These are phyloP conservation scores for Heliconius hewitsoni DNA, from an alignment of 1,140 invertebrate genomes.

Conservation along the genomic window DNA sequence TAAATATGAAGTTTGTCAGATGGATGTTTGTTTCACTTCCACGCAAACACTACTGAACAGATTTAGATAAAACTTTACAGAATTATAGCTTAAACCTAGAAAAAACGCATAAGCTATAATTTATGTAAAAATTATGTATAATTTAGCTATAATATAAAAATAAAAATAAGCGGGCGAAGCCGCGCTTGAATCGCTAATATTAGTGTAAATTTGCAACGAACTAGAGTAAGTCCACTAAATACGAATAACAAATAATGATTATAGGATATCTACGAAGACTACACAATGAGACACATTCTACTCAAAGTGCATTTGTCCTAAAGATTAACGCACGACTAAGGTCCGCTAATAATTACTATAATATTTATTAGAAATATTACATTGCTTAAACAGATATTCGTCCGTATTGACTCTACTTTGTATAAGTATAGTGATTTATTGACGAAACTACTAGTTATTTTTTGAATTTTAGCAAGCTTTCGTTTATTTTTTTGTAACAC, in stretches of 20 bases:
- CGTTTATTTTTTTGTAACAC: background rate
- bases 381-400: constrained; percentile 1
- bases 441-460: background rate
- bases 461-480: background rate
- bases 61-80: too few relatives aligned
- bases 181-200: too few relatives aligned
- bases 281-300: constrained; percentile 44
- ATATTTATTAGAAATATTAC: constrained; percentile 4
- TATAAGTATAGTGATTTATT: background rate
- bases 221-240: constrained; percentile 39
- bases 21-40: too few relatives aligned
- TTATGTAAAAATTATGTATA: too few relatives aligned
- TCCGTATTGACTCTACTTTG: constrained; percentile 1
- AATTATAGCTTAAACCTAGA: too few relatives aligned
- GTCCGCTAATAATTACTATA: background rate
- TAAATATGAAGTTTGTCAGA: too few relatives aligned
- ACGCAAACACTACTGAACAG: too few relatives aligned
- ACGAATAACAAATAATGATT: constrained; percentile 48
- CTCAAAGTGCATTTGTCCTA: background rate
- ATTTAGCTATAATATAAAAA: too few relatives aligned
- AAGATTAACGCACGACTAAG: constrained; percentile 17
- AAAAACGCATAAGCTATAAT: too few relatives aligned
- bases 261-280: constrained; percentile 62
- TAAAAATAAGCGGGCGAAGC: too few relatives aligned
- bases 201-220: background rate